These are phyloP conservation scores for Catajapyx aquilonaris DNA, from an alignment of 1,140 invertebrate species.

Conservation along the genomic window DNA sequence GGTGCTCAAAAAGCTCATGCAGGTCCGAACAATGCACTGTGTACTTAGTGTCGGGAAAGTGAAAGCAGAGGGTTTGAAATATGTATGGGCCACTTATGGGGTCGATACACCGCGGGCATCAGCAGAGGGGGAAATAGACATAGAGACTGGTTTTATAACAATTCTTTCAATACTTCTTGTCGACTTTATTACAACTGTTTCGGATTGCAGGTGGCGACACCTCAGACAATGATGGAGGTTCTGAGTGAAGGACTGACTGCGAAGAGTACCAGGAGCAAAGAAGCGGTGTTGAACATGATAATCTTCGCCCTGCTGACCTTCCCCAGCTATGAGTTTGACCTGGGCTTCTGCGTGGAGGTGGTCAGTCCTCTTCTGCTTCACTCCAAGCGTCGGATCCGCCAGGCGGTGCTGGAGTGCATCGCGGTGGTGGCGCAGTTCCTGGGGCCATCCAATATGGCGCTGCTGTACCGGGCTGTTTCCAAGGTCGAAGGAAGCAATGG, in stretches of 20 bases:
- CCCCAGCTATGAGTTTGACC: slow-evolving; percentile 58
- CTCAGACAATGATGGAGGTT: slow-evolving; percentile 35
- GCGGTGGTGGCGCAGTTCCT: slow-evolving; percentile 54
- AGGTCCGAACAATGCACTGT: slow-evolving; percentile 22
- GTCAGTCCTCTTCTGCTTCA: slow-evolving; percentile 37
- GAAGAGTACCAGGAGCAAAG: slow-evolving; percentile 44
- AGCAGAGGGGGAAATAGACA: slow-evolving; percentile 28
- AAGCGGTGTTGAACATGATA: slow-evolving; percentile 53
- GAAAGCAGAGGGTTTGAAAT: slow-evolving; percentile 22
- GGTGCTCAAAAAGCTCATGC: slow-evolving; percentile 22
- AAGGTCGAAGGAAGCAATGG: slow-evolving; percentile 24
- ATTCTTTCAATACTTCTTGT: too few species aligned
- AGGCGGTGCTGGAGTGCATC: slow-evolving; percentile 56
- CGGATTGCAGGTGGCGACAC: slow-evolving; percentile 38
- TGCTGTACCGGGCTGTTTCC: slow-evolving; percentile 13
- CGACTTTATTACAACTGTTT: too few species aligned
- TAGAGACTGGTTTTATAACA: too few species aligned
- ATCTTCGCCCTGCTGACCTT: slow-evolving; percentile 55
- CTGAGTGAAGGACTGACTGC: slow-evolving; percentile 37
- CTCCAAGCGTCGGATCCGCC: slow-evolving; percentile 45
- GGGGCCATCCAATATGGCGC: slow-evolving; percentile 20
- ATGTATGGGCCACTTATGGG: too few species aligned
- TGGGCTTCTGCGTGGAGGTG: slow-evolving; percentile 31
- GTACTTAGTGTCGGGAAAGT: slow-evolving; percentile 33
- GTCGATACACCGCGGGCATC: slow-evolving; percentile 20